Evolutionary conservation across 2,888 invertebrate species (phyloP).

Genomic region (Conus canariensis): DNA sequence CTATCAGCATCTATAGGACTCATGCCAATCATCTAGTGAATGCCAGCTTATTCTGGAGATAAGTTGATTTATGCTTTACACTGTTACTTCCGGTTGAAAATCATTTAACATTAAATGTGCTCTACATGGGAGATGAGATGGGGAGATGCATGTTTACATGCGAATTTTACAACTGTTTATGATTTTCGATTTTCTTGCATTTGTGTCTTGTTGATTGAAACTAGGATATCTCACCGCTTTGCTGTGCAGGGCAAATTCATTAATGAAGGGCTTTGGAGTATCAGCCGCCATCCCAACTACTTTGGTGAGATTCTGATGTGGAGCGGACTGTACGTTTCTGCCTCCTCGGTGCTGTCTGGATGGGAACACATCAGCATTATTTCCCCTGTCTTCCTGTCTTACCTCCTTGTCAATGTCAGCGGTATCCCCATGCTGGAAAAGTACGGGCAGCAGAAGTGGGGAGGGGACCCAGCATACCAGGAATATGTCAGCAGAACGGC

Average conservation of each 20-base stretch:
- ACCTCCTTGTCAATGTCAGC: slow-evolving; percentile 76
- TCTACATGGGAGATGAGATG: no score
- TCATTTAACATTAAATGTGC: no score
- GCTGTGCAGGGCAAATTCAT: slow-evolving; percentile 72
- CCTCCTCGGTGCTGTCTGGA: slow-evolving; percentile 62
- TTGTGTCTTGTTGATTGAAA: no score
- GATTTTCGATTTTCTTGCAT: no score
- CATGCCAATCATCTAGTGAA: no score
- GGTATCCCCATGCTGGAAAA: slow-evolving; percentile 77
- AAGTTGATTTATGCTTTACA: no score
- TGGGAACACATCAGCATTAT: slow-evolving; percentile 69
- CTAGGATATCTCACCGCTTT: no score
- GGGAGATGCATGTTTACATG: no score
- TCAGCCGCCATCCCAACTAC: slow-evolving; percentile 76
- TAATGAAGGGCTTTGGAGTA: slow-evolving; percentile 72
- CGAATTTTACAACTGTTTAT: no score
- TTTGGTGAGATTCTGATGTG: slow-evolving; percentile 77
- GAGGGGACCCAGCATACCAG: slow-evolving; percentile 71
- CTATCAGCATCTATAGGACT: no score
- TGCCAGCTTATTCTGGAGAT: no score
- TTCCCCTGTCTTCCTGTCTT: slow-evolving; percentile 75
- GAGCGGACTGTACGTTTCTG: slow-evolving; percentile 71
- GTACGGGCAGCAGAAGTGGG: slow-evolving; percentile 75
- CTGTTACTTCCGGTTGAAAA: no score
- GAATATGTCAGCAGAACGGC: slow-evolving; percentile 76